phyloP scores from a whole-genome alignment of 2,113 vertebrate genomes.

The Tetraodon nigroviridis region DNA sequence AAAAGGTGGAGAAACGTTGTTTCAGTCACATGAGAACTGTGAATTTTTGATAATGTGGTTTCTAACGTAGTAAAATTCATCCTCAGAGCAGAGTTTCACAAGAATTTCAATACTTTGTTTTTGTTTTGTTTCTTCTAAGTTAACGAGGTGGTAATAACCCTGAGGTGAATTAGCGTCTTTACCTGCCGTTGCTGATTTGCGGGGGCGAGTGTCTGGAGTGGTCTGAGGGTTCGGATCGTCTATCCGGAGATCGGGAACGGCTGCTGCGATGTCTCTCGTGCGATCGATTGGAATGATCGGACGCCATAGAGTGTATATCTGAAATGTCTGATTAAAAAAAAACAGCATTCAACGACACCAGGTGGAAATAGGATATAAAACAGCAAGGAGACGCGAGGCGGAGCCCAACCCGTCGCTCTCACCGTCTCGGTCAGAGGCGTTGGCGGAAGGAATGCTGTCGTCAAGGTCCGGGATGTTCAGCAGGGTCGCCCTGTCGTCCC shows the following conservation, averaged over 20 bases:
- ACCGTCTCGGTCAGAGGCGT: constrained; percentile 97
- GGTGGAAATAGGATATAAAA: not conserved
- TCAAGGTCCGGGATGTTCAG: constrained; percentile 95
- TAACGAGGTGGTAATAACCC: no score
- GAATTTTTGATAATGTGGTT: not conserved
- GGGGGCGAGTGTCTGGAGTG: constrained; percentile 94
- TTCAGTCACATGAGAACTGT: not conserved
- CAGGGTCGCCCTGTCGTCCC: constrained; percentile 92
- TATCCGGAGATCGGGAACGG: constrained; percentile 92
- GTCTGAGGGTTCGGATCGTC: constrained; percentile 93
- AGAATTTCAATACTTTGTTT: not conserved
- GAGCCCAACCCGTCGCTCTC: constrained; percentile 52
- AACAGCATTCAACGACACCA: constrained; percentile 15
- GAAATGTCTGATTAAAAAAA: constrained; percentile 88
- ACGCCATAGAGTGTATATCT: constrained; percentile 98
- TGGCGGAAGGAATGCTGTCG: constrained; percentile 96
- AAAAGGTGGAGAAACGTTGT: constrained; percentile 12
- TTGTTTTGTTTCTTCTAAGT: constrained; percentile 19
- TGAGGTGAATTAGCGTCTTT: constrained; percentile 41
- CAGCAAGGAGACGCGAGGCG: not conserved
- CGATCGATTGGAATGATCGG: constrained; percentile 96
- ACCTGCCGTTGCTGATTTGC: constrained; percentile 96
- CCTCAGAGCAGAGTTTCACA: not conserved
- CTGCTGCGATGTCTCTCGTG: constrained; percentile 90
- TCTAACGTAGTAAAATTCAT: not conserved